phyloP scores from a whole-genome alignment of 2,113 vertebrate species.

The Crypturellus undulatus region DNA sequence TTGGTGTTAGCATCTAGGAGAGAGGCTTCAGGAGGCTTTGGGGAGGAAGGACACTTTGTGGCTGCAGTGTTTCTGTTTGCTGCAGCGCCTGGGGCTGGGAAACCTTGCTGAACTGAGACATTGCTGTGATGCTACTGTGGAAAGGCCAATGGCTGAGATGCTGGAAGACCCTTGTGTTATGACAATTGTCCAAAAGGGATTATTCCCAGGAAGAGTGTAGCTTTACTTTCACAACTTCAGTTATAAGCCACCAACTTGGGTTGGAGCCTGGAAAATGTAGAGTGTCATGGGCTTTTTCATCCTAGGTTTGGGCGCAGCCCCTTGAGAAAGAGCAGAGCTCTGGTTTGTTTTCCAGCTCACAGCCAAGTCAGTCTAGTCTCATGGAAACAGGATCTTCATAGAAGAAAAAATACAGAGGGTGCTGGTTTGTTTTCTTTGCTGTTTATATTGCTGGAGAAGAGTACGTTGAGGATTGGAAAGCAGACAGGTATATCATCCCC shows the following conservation, averaged over 20 bases:
- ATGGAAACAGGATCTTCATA: neutral
- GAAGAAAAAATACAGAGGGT: neutral
- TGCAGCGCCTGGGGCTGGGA: neutral
- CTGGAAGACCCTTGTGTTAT: neutral
- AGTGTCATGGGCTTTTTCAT: neutral
- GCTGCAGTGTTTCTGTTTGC: neutral
- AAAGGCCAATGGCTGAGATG: neutral
- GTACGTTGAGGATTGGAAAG: neutral
- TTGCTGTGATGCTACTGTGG: neutral
- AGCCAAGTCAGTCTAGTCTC: neutral
- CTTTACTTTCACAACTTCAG: neutral
- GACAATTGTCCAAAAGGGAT: neutral
- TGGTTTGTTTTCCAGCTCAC: constrained; percentile 3
- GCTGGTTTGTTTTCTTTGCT: constrained; percentile 21
- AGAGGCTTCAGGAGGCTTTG: neutral
- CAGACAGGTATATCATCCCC: neutral
- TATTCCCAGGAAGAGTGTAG: neutral
- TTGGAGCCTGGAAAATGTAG: constrained; percentile 5
- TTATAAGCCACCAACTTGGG: neutral
- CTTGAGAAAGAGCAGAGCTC: neutral
- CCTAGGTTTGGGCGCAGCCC: neutral
- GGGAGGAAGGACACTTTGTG: neutral
- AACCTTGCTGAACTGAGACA: neutral
- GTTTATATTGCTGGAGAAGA: constrained; percentile 15
- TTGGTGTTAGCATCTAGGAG: neutral